Base-by-base conservation (phyloP, 2,113 vertebrate genomes). In the Pipra filicauda region DNA sequence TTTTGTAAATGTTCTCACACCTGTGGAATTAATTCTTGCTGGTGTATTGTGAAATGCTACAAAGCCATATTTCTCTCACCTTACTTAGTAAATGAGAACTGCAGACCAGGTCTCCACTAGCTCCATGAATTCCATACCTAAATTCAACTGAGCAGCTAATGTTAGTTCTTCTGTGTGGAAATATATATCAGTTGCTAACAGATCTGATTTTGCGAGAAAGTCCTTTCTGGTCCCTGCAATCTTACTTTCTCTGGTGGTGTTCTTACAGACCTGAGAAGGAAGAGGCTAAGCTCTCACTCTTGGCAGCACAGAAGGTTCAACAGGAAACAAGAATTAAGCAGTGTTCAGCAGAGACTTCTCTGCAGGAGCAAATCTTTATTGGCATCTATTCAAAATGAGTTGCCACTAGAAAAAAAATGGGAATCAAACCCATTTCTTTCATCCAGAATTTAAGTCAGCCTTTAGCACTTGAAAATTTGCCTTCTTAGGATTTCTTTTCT, bases 351-450 rank as follows among this genome's bases (percentile, higher is more conserved):
- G 79, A 86, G 69, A 71, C 35, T 69, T 94, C 65, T 83, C 87
- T 92, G 74, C 69, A 67, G 92, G 75, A 90, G 39, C 51, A 96
- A 87, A 85, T 93, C 76, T 91, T 83, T 65, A 61, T 72, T 88
- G 91, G 69, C 92, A 75, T 89, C 51, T 88, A 78, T 89, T 93
- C 61, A 88, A 83, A 96, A 88, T 74, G 39, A 78, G 52, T 91
- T 95, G 65, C 90, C 52, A 37, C 57, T 74, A 86, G 61, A 70
- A 88, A 92, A 39, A 89, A 91, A 70, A 74, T 18, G 64, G 73
- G 51, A 80, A 77, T 89, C 72, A 80, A 80, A 90, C 51, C 43
- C 5, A 10, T 86, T 90, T 71, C 61, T 88, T 84, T 82, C 39
- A 90, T 83, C 64, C 23, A 90, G 69, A 73, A 59, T 83, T 88